phyloP scores from a whole-genome alignment of 2,113 vertebrate species.

The Nesoenas mayeri region DNA sequence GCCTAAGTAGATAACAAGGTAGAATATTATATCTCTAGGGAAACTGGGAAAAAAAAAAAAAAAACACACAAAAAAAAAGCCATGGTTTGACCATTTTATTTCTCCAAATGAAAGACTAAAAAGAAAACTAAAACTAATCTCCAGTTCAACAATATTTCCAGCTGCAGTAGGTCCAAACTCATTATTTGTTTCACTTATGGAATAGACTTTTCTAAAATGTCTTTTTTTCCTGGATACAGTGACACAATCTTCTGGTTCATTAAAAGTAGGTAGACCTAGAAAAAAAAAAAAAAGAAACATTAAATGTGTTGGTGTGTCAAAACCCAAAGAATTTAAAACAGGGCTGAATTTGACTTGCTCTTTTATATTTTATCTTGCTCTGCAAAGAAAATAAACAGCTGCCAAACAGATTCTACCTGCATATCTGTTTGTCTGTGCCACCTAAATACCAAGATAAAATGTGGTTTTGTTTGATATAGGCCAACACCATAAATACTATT shows the following conservation, averaged over 20 bases:
- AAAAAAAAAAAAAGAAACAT: neutral
- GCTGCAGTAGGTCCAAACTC: neutral
- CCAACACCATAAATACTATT: neutral
- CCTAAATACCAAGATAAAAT: neutral
- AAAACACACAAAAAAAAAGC: too few species aligned
- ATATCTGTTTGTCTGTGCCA: neutral
- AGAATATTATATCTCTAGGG: neutral
- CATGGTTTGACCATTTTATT: neutral
- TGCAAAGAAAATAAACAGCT: neutral
- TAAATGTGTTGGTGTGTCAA: neutral
- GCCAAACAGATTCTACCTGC: neutral
- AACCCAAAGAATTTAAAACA: neutral
- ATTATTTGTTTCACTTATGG: neutral
- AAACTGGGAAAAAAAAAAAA: neutral
- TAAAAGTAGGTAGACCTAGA: neutral
- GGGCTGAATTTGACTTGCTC: neutral
- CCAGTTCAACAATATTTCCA: neutral
- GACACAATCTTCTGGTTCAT: neutral
- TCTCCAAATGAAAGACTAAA: neutral
- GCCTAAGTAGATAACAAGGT: neutral
- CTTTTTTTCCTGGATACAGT: neutral
- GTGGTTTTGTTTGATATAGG: neutral
- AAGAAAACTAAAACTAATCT: neutral
- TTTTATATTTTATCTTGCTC: neutral
- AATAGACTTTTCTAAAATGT: neutral